A percentile compares a stretch with the other conserved stretches of the same genome.
phyloP scores from a whole-genome alignment of 1,140 invertebrate genomes.

The Anastrepha ludens region DNA sequence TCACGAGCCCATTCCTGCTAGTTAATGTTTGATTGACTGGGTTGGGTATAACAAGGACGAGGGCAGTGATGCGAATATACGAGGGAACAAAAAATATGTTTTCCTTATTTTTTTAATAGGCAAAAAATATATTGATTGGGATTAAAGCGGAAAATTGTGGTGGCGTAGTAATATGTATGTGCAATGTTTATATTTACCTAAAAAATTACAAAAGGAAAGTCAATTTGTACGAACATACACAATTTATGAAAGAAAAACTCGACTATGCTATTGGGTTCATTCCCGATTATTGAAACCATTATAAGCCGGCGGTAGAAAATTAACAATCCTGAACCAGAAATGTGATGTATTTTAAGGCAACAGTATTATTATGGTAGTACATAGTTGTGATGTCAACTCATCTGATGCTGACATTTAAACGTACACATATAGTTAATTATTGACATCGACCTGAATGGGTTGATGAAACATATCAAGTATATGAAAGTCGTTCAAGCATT shows the following conservation, averaged over 20 bases:
- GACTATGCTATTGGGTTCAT: not conserved
- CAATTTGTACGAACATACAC: not conserved
- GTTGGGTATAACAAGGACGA: not conserved
- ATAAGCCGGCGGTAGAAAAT: no score
- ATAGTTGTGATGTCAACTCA: no score
- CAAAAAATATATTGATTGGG: constrained; percentile 13
- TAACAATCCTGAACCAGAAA: no score
- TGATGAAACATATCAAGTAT: no score
- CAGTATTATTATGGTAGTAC: no score
- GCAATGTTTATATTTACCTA: not conserved
- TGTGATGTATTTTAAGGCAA: no score
- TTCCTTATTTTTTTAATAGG: constrained; percentile 41
- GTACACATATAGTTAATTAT: no score
- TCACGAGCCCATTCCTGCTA: not conserved
- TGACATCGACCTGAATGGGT: no score
- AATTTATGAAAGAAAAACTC: not conserved
- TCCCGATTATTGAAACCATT: no score
- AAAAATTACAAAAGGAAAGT: constrained; percentile 3
- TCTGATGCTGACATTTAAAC: no score
- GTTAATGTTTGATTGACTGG: constrained; percentile 30
- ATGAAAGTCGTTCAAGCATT: no score
- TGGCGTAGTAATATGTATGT: not conserved
- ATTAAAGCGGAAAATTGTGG: constrained; percentile 38
- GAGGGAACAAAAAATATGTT: constrained; percentile 34
- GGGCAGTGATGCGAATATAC: not conserved